Evolutionary conservation across 2,113 vertebrate species (phyloP).

Genomic region (Gallinago media): DNA sequence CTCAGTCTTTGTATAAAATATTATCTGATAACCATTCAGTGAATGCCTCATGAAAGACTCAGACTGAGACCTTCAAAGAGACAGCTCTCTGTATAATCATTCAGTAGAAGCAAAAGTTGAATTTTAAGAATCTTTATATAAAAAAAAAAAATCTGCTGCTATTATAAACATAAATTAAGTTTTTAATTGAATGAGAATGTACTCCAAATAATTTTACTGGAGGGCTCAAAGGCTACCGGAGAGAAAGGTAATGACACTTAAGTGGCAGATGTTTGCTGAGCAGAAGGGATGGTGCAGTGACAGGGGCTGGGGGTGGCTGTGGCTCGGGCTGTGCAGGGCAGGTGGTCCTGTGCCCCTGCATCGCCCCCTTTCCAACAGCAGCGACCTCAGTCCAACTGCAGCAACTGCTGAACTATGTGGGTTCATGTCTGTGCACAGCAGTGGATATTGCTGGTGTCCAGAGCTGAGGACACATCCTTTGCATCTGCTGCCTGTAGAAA

Average conservation of each 20-base stretch:
- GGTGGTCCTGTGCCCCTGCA: background rate
- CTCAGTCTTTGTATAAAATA: slow-evolving; percentile 3
- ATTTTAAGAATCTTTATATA: background rate
- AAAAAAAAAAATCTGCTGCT: background rate
- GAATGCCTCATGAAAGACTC: background rate
- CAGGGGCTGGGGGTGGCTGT: no score
- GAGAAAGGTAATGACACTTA: slow-evolving; percentile 17
- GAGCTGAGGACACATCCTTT: background rate
- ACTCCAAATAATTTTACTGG: no score
- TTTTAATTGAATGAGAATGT: background rate
- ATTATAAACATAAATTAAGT: background rate
- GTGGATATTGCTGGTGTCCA: background rate
- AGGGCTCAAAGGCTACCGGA: background rate
- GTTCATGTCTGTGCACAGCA: background rate
- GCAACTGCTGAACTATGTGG: background rate
- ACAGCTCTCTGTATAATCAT: background rate
- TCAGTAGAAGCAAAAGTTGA: background rate
- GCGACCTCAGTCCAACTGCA: background rate
- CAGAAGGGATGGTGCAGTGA: no score
- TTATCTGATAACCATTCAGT: slow-evolving; percentile 9
- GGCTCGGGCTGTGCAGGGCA: background rate
- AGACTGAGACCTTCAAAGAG: background rate
- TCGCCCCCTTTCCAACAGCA: background rate
- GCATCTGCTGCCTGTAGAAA: background rate
- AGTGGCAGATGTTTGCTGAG: slow-evolving; percentile 27